Base-by-base conservation (phyloP, 2,888 invertebrate species). In the Ornithoptera priamus region DNA sequence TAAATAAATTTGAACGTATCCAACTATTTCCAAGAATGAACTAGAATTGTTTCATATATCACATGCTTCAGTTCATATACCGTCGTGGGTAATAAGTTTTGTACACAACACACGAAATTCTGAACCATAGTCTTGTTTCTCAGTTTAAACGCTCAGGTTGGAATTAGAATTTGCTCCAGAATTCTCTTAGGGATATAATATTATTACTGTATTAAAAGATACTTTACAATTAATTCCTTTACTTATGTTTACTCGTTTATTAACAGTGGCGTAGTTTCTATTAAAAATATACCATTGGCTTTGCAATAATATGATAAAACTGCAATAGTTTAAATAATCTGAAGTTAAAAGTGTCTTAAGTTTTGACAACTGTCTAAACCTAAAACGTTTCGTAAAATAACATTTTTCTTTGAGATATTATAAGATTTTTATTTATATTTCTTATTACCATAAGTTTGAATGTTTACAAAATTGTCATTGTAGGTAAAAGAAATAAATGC, bases 41-140 rank as follows among this genome's bases (percentile, higher is more conserved):
- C 46, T 62, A 57, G 42, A 69, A 18, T 69, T 20, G 46, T 62
- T 62, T 46, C 58, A 69, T 69, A 58, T 69, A 57, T 62, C 65
- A 62, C 46, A 30, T 65, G 62, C 30, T 46, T 46, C 62, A 57
- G 62, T 65, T 62, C 62, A 69, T 69, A 65, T 22, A 57, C 56
- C 65, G 69, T 62, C 46, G 42, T 39, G 69, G 69, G 62, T 69
- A 69, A 62, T 69, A 69, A 65, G 57, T 65, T 65, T 58, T 57
- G 20, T 65, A 62, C 65, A 53, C 62, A 56, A 69, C 63, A 64
- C 46, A 50, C 65, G 62, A 62, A 50, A 69, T 62, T 65, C 58
- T 57, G 62, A 65, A 24, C 62, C 36, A 56, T 46, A 30, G n/a
- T 62, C 46, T 65, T 61, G 60, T 69, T 61, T 62, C 57, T 22